These are phyloP conservation scores for Melinaea menophilus DNA, from an alignment of 2,888 invertebrate genomes.

Conservation along the genomic window DNA sequence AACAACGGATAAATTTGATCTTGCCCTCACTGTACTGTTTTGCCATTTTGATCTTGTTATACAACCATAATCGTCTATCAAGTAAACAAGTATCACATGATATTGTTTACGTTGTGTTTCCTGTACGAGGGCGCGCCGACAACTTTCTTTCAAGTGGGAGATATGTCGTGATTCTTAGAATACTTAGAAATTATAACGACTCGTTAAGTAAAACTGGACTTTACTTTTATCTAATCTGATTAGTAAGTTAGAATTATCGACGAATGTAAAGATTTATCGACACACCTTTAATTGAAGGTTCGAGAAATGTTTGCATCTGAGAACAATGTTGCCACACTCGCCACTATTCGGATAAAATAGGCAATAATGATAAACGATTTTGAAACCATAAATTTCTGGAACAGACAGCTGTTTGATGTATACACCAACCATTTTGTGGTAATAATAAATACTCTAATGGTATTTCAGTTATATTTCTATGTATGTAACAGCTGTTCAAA, in stretches of 20 bases:
- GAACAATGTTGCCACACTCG: no score
- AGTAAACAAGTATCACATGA: neutral
- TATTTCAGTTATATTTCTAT: neutral
- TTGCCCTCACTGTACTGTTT: no score
- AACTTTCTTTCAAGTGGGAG: conserved; percentile 49
- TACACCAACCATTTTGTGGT: no score
- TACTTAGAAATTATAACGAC: conserved; percentile 35
- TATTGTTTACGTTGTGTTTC: conserved; percentile 1
- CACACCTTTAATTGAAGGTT: no score
- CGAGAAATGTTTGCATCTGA: no score
- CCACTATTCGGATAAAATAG: no score
- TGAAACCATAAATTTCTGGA: neutral
- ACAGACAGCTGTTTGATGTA: no score
- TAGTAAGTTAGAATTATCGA: no score
- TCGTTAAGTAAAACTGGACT: neutral
- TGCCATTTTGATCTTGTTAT: neutral
- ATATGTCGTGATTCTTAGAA: conserved; percentile 41
- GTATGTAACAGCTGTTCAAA: conserved; percentile 14
- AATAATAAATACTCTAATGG: neutral
- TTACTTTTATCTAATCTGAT: no score
- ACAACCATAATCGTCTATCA: neutral
- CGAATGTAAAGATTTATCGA: no score
- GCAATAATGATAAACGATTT: no score
- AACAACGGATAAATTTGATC: no score
- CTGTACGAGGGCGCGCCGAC: conserved; percentile 47